These are phyloP conservation scores for Pemphigus obesinymphae DNA, from an alignment of 1,140 invertebrate species.

Conservation along the genomic window DNA sequence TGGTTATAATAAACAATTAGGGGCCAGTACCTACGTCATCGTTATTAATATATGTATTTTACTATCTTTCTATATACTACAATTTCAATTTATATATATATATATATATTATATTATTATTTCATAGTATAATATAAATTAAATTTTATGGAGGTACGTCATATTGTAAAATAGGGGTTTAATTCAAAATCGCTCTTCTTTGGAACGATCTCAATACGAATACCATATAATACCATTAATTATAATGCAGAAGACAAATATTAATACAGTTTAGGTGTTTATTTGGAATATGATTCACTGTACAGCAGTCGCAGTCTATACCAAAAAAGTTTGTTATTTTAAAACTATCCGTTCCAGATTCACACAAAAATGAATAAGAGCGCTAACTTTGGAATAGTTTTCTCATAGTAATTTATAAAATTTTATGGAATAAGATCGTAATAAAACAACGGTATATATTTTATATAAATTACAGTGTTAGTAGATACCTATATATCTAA, in stretches of 20 bases:
- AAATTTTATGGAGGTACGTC: background rate
- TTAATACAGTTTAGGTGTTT: background rate
- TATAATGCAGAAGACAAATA: background rate
- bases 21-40: background rate
- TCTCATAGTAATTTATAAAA: background rate
- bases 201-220: background rate
- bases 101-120: background rate
- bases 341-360: background rate
- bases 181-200: background rate
- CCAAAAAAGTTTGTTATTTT: background rate
- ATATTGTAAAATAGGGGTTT: background rate
- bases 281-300: background rate
- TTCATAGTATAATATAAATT: background rate
- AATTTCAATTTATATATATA: background rate
- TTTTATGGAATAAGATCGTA: background rate
- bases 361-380: background rate
- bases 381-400: background rate
- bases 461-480: background rate
- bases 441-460: background rate
- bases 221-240: background rate
- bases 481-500: background rate
- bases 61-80: background rate
- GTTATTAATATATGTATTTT: background rate
- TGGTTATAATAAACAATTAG: constrained; percentile 8
- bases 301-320: background rate